Percentiles rank a stretch among this genome's conserved stretches.
Conservation (phyloP, 2,113 vertebrate species). For the Trogon melanurus region DNA sequence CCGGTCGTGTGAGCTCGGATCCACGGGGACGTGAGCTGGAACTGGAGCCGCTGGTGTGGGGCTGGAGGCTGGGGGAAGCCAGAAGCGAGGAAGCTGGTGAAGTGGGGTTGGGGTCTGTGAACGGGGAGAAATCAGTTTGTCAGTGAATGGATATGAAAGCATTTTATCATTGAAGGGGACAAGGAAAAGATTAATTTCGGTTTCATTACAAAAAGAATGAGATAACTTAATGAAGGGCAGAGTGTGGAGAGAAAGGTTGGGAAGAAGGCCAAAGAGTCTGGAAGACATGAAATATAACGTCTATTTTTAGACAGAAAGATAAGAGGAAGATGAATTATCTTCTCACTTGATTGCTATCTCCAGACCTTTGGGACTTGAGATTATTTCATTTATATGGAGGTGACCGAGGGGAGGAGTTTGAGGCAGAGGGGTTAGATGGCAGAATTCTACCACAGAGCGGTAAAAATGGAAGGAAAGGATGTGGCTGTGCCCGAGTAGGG, state of each 20-base stretch:
- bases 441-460: not conserved
- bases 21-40: rapidly evolving
- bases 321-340: not conserved
- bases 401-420: not conserved
- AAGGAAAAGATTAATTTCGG: conserved; percentile 18
- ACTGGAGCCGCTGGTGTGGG: not conserved
- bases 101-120: not conserved
- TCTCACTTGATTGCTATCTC: conserved; percentile 6
- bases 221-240: conserved; percentile 36
- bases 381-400: not conserved
- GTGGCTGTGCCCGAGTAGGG: rapidly evolving
- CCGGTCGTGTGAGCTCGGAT: too few species aligned
- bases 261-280: not conserved
- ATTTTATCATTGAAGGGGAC: not conserved
- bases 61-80: not conserved
- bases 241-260: not conserved
- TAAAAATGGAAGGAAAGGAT: not conserved
- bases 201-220: not conserved
- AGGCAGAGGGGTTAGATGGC: not conserved
- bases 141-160: rapidly evolving
- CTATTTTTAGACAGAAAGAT: conserved; percentile 43
- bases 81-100: not conserved
- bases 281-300: not conserved
- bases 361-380: not conserved
- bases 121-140: rapidly evolving